A percentile compares a stretch with the other conserved stretches of the same genome.
phyloP scores from a whole-genome alignment of 2,888 invertebrate species.

The Notodonta dromedarius region DNA sequence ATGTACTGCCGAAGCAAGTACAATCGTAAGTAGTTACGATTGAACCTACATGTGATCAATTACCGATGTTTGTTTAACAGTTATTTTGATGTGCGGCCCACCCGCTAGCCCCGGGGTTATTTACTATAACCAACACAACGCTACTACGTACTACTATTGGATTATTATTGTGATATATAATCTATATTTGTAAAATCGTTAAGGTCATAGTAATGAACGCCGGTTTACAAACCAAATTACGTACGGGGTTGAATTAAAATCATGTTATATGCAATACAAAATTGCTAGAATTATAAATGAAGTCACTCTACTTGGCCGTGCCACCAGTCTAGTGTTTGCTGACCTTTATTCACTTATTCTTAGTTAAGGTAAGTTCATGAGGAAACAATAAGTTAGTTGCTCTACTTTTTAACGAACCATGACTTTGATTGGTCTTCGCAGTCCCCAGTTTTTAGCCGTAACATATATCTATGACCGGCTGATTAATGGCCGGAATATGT shows the following conservation, averaged over 20 bases:
- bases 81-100: not conserved
- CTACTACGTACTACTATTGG: not conserved
- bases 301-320: too few species aligned
- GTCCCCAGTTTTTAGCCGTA: constrained; percentile 55
- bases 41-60: not conserved
- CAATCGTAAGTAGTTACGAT: not conserved
- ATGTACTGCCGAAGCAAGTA: too few species aligned
- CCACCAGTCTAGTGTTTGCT: too few species aligned
- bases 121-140: not conserved
- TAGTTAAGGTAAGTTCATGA: not conserved
- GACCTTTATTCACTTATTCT: not conserved
- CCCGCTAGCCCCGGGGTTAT: not conserved
- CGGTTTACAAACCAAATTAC: too few species aligned
- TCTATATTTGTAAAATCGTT: too few species aligned
- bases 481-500: constrained; percentile 81
- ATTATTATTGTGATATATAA: too few species aligned
- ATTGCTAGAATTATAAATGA: too few species aligned
- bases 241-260: too few species aligned
- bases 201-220: too few species aligned
- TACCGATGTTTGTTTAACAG: not conserved
- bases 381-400: constrained; percentile 30
- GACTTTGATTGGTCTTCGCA: constrained; percentile 47
- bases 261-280: too few species aligned
- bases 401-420: constrained; percentile 35
- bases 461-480: constrained; percentile 70